Conservation (phyloP, 2,888 invertebrate genomes). For the Hirtodrosophila alboralis region DNA sequence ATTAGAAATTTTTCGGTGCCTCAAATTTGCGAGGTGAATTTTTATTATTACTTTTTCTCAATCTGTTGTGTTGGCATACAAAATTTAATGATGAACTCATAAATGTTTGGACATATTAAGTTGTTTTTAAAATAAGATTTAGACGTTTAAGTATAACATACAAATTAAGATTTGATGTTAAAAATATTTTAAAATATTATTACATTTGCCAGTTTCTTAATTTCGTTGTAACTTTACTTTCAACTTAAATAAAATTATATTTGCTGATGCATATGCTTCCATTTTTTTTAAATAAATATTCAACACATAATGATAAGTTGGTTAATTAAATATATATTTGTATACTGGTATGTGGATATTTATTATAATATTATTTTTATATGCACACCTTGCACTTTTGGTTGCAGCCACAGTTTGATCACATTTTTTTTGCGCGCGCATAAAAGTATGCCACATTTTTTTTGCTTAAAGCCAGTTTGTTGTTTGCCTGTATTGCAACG, state of each 20-base stretch:
- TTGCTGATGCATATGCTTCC: neutral
- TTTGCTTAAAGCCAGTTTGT: slow-evolving; percentile 27
- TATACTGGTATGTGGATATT: too few relatives aligned
- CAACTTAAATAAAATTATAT: neutral
- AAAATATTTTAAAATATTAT: too few relatives aligned
- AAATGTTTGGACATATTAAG: slow-evolving; percentile 24
- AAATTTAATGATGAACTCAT: slow-evolving; percentile 3
- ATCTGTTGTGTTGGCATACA: slow-evolving; percentile 5
- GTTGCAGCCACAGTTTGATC: neutral
- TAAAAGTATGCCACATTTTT: slow-evolving; percentile 60
- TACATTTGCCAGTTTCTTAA: too few relatives aligned
- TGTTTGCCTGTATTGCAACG: slow-evolving; percentile 32
- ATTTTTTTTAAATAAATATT: neutral
- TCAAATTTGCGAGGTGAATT: slow-evolving; percentile 32
- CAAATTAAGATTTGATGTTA: neutral
- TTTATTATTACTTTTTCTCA: slow-evolving; percentile 4
- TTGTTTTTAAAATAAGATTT: slow-evolving; percentile 10
- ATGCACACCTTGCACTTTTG: slow-evolving; percentile 6
- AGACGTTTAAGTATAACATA: neutral
- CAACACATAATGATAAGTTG: slow-evolving; percentile 17
- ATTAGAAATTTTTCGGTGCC: slow-evolving; percentile 61
- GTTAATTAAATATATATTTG: slow-evolving; percentile 36
- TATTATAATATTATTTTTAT: neutral
- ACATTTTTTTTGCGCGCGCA: slow-evolving; percentile 50
- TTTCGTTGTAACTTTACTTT: neutral